Base-by-base conservation (phyloP, 2,888 invertebrate genomes). In the Melanotus villosus region DNA sequence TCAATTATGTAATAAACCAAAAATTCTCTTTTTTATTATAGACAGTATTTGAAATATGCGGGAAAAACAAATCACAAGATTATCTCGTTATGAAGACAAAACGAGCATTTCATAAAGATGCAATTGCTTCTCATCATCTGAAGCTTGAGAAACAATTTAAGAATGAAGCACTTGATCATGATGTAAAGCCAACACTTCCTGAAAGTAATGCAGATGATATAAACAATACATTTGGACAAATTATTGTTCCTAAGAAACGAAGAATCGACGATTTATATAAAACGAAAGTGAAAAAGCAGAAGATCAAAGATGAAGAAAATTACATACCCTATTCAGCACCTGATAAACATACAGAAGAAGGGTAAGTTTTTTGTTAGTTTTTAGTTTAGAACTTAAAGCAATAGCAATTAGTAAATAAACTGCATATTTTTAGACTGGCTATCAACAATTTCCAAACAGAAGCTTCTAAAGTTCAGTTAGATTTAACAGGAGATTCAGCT, bases 11-110 rank as follows among this genome's bases (percentile, higher is more conserved):
- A n/a, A n/a, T n/a, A n/a, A n/a, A n/a, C n/a, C n/a, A n/a, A n/a
- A n/a, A n/a, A n/a, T n/a, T n/a, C n/a, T 26, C 7, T 26, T 5
- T 26, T 26, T 26, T 26, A 26, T 67, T 87, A 36, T 85, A 96
- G 96, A 99, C 98, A 0, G 93, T 99, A 78, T 95, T 99, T 84
- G 99, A 99, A 86, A 88, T 98, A 56, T 93, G 94, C 45, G 90
- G 93, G 0, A 94, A 92, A 81, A 89, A 91, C 77, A 91, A 95
- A 81, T 93, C 95, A 0, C 88, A 90, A 0, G 91, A 91, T 80
- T 93, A 93, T 75, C 84, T 90, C 65, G 91, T 94, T 0, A 99
- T 99, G 98, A 95, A 96, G 83, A 88, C 90, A 9, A 97, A 97
- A 84, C 89, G 98, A 54, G 88, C 90, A 73, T 87, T 91, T 80